A percentile compares a stretch with the other conserved stretches of the same genome.
Evolutionary conservation across 2,113 vertebrate species (phyloP).

Genomic region (Taxidea taxus): DNA sequence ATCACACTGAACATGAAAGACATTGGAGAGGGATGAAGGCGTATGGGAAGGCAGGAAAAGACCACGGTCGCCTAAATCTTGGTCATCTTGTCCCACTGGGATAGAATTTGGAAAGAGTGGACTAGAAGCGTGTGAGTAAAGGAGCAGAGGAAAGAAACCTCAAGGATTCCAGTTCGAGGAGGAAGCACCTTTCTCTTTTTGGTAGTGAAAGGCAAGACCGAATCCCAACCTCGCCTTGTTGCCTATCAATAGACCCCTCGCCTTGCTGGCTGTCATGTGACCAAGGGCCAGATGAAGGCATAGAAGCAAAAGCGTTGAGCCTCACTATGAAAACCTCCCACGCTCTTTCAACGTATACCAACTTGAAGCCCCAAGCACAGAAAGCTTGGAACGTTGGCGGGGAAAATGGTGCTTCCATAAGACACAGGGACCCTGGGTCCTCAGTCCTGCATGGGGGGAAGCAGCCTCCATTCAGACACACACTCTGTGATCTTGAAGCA

Average conservation of each 20-base stretch:
- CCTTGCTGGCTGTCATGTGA: too few species aligned
- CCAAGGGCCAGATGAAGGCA: background rate
- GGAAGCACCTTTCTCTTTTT: background rate
- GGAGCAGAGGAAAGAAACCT: background rate
- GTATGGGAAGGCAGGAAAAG: background rate
- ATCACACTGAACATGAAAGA: background rate
- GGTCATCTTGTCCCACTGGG: background rate
- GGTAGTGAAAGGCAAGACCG: background rate
- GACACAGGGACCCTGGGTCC: too few species aligned
- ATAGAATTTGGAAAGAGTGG: background rate
- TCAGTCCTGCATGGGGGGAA: rapidly evolving
- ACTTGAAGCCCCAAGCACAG: rapidly evolving
- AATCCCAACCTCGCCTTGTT: background rate
- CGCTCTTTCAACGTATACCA: rapidly evolving
- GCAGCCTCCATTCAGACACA: rapidly evolving
- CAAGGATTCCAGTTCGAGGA: background rate
- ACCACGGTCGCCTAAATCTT: background rate
- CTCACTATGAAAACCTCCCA: too few species aligned
- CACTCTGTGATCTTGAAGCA: rapidly evolving
- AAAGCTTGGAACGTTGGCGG: rapidly evolving
- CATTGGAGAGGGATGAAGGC: background rate
- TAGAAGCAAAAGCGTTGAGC: background rate
- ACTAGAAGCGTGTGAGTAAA: too few species aligned
- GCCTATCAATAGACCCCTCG: too few species aligned
- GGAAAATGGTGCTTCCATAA: rapidly evolving